Conservation (phyloP, 1,140 invertebrate species). For the Leptoteleia sp. region DNA sequence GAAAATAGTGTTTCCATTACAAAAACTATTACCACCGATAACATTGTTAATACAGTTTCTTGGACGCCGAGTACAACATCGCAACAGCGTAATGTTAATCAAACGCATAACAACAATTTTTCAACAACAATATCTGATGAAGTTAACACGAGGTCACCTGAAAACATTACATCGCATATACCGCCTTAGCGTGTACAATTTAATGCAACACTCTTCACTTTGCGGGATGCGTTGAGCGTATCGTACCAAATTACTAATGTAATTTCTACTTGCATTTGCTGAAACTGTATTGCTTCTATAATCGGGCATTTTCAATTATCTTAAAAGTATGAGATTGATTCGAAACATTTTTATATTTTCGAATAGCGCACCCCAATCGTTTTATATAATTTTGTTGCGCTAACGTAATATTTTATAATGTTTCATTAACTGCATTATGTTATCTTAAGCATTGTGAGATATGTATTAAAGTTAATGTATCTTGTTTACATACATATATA, state of each 20-base stretch:
- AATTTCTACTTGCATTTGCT: too few species aligned
- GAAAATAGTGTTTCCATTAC: constrained; percentile 23
- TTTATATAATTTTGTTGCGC: too few species aligned
- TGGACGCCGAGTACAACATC: constrained; percentile 48
- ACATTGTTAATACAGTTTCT: constrained; percentile 13
- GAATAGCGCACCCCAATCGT: too few species aligned
- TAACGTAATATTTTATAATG: too few species aligned
- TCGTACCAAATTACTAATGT: constrained; percentile 39
- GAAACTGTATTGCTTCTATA: too few species aligned
- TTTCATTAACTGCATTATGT: too few species aligned
- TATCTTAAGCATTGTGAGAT: too few species aligned
- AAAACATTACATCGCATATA: constrained; percentile 77
- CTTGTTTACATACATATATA: too few species aligned
- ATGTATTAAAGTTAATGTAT: too few species aligned
- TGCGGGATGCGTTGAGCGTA: constrained; percentile 63
- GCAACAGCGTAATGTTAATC: constrained; percentile 50
- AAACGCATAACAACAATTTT: constrained; percentile 50
- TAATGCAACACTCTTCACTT: constrained; percentile 44
- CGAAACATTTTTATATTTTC: neutral
- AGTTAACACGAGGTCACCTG: constrained; percentile 71
- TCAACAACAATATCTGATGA: constrained; percentile 35
- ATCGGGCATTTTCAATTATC: too few species aligned
- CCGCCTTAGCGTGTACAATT: constrained; percentile 76
- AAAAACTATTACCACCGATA: constrained; percentile 38
- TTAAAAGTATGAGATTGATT: too few species aligned